phyloP scores from a whole-genome alignment of 2,113 vertebrate genomes.

The Equus przewalskii region DNA sequence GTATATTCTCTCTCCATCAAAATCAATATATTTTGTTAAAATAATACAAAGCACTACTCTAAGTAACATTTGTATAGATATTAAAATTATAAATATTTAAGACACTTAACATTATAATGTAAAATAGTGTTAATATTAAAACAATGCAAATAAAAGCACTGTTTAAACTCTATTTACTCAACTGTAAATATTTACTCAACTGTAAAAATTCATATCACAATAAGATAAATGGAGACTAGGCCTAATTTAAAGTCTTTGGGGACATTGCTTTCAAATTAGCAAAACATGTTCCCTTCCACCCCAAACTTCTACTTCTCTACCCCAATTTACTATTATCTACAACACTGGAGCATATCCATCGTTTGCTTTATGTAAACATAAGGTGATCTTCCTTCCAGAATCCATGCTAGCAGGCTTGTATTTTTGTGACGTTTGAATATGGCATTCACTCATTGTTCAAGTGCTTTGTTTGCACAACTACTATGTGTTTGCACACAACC shows the following conservation, averaged over 20 bases:
- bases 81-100: not conserved
- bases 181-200: not conserved
- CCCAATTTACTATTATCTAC: not conserved
- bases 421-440: not conserved
- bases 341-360: not conserved
- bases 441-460: not conserved
- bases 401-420: not conserved
- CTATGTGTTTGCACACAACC: not conserved
- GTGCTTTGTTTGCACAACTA: not conserved
- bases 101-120: not conserved
- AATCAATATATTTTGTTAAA: constrained; percentile 35
- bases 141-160: not conserved
- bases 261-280: not conserved
- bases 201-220: not conserved
- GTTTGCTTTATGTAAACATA: not conserved
- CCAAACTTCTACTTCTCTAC: not conserved
- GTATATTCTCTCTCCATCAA: not conserved
- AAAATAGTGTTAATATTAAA: not conserved
- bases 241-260: not conserved
- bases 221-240: not conserved
- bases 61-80: not conserved
- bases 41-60: not conserved
- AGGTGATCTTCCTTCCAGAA: not conserved
- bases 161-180: constrained; percentile 11
- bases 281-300: not conserved